These are phyloP conservation scores for Propithecus coquereli DNA, from an alignment of 2,113 vertebrate species.

Conservation along the genomic window DNA sequence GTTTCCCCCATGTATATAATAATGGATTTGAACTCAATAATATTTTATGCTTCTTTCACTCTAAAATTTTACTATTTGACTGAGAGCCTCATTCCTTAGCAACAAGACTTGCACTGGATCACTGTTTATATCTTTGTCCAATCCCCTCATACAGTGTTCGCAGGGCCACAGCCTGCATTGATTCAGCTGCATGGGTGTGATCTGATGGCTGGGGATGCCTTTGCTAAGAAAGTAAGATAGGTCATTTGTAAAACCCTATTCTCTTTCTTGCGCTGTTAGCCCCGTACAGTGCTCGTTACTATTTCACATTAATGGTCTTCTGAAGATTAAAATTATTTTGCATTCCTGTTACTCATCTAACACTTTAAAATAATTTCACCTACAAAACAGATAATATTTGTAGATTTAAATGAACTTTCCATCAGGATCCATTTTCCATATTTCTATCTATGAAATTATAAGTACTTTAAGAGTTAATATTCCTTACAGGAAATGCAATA, in stretches of 20 bases:
- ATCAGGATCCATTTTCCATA: constrained; percentile 5
- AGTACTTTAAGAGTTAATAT: constrained; percentile 7
- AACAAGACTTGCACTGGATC: neutral
- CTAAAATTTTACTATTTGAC: neutral
- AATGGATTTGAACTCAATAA: neutral
- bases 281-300: neutral
- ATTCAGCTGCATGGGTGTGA: neutral
- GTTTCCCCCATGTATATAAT: neutral
- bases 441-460: neutral
- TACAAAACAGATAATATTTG: neutral
- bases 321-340: neutral
- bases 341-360: neutral
- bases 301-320: neutral
- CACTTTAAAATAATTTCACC: constrained; percentile 1
- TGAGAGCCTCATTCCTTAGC: neutral
- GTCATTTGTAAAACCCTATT: neutral
- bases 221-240: neutral
- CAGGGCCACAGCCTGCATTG: neutral
- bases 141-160: rapidly evolving
- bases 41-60: neutral
- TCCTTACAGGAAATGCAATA: constrained; percentile 28
- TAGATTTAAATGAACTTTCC: neutral
- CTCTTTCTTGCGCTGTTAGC: neutral
- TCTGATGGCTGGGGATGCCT: neutral
- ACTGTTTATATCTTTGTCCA: neutral